Evolutionary conservation across 2,797 vertebrate species (phyloP), one percentile per base, ranked within the genome.

Genomic region (Crocidura indochinensis): DNA sequence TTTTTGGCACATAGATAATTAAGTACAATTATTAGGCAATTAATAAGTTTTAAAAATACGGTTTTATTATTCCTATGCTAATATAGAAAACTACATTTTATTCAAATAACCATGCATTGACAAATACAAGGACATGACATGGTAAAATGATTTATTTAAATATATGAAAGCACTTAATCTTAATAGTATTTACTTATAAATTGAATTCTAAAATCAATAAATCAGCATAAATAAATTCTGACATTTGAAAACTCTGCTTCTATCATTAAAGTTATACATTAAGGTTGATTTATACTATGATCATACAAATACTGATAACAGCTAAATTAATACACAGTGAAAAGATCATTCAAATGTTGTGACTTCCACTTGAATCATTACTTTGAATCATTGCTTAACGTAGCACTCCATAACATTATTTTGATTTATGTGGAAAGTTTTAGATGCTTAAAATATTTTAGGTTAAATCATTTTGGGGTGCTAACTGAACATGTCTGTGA

Each of bases 361-460:
- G 95, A 95, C 97, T 97, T 96, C 91, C 94, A 97, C 82, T 95
- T 95, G 95, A 97, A 97, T 97, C 97, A 97, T 95, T 94, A 96
- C 31, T 38, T 38, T 90, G 86, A 92, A 94, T 83, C 94, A 89
- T 90, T 95, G 94, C 95, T 97, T 96, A 96, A 92, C 73, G 82
- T 93, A 96, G 91, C 88, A 90, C 81, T 96, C 91, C 95, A 94
- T 96, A 96, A 96, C 93, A 96, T 97, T 93, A 96, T 97, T 96
- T 97, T 96, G 96, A 97, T 96, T 97, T 96, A 97, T 96, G 91
- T 95, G 85, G 91, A 94, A 96, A 96, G 96, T 88, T 96, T 97
- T 97, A 93, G 94, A 77, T 94, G 68, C 94, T 95, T 96, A 94
- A 97, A 96, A 97, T 75, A 85, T 93, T 94, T 95, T 92, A 87